These are phyloP conservation scores for Cephalopholis sonnerati DNA, from an alignment of 2,113 vertebrate species.

Conservation along the genomic window DNA sequence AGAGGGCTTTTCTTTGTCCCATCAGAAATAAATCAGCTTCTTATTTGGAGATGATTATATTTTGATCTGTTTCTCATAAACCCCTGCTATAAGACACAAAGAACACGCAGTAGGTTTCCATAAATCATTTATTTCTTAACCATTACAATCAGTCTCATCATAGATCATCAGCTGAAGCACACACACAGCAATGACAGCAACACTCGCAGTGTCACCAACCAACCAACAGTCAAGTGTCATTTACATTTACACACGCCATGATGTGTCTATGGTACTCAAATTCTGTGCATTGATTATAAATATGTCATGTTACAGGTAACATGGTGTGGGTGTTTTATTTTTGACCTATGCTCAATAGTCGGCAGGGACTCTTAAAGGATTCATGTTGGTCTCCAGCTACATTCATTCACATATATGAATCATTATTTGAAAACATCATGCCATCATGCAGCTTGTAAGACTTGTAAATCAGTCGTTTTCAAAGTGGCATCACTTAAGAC, in stretches of 20 bases:
- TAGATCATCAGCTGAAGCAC: constrained; percentile 12
- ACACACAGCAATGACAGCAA: constrained; percentile 24
- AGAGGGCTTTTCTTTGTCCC: no score
- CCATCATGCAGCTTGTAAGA: not conserved
- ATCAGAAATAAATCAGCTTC: no score
- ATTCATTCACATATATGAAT: constrained; percentile 34
- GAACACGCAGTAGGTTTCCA: not conserved
- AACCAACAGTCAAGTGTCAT: not conserved
- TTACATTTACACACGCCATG: not conserved
- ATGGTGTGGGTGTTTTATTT: constrained; percentile 12
- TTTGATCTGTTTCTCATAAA: no score
- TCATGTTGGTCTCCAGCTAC: constrained; percentile 27
- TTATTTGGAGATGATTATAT: no score
- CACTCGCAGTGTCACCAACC: not conserved
- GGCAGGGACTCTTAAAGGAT: constrained; percentile 16
- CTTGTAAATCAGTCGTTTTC: constrained; percentile 40
- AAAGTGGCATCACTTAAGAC: constrained; percentile 15
- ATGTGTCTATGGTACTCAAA: not conserved
- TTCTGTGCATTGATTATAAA: constrained; percentile 19
- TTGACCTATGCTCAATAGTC: constrained; percentile 35
- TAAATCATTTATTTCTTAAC: constrained; percentile 57
- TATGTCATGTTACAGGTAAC: constrained; percentile 9
- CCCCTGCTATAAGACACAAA: not conserved
- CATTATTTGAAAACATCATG: constrained; percentile 9
- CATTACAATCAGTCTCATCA: constrained; percentile 22